phyloP scores from a whole-genome alignment of 2,888 invertebrate genomes.

The Ommatoiulus sabulosus region DNA sequence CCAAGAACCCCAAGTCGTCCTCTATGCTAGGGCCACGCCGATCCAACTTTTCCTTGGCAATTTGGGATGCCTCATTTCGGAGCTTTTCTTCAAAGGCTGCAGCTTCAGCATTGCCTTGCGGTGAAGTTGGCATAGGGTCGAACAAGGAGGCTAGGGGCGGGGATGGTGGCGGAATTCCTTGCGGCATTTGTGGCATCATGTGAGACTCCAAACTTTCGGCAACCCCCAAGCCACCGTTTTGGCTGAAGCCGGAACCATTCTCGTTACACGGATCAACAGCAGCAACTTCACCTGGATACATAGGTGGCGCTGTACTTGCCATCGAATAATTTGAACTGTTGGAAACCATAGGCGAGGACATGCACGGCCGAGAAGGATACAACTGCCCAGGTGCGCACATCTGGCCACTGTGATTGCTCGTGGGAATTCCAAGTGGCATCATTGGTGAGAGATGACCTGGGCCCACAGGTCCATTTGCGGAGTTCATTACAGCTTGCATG shows the following conservation, averaged over 20 bases:
- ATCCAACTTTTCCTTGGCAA: slow-evolving; percentile 51
- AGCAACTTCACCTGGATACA: slow-evolving; percentile 30
- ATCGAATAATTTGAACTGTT: slow-evolving; percentile 38
- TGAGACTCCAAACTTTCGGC: slow-evolving; percentile 29
- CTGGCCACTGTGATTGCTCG: slow-evolving; percentile 44
- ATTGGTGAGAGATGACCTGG: slow-evolving; percentile 3
- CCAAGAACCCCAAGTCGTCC: slow-evolving; percentile 60
- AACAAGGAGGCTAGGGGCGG: slow-evolving; percentile 52
- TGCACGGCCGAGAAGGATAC: slow-evolving; percentile 12
- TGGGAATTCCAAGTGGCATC: slow-evolving; percentile 49
- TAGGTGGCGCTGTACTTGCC: not conserved
- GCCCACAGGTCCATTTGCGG: slow-evolving; percentile 20
- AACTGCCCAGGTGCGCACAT: slow-evolving; percentile 44
- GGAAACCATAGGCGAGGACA: slow-evolving; percentile 29
- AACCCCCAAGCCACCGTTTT: slow-evolving; percentile 46
- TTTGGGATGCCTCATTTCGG: slow-evolving; percentile 53
- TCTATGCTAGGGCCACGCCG: slow-evolving; percentile 57
- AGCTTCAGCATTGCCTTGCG: slow-evolving; percentile 55
- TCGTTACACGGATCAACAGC: not conserved
- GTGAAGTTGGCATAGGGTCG: slow-evolving; percentile 55
- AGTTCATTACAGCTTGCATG: slow-evolving; percentile 11
- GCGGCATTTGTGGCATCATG: slow-evolving; percentile 1
- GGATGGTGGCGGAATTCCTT: slow-evolving; percentile 53
- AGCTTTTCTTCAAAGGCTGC: slow-evolving; percentile 52
- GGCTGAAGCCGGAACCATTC: slow-evolving; percentile 5